Base-by-base conservation (phyloP, 2,888 invertebrate species). In the Pyrgus malvae region DNA sequence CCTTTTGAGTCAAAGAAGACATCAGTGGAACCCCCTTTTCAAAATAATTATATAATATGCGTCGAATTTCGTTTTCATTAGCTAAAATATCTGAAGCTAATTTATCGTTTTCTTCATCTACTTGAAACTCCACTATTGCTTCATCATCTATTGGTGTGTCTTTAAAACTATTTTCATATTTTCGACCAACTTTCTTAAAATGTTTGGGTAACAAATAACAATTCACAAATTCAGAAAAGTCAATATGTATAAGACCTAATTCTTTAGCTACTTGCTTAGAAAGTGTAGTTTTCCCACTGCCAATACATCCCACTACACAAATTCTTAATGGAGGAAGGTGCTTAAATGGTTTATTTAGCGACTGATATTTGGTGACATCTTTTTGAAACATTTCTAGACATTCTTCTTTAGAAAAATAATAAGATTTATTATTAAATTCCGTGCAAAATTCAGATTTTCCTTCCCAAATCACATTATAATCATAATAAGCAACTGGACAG, bases 401-500 rank as follows among this genome's bases (percentile, higher is more conserved):
- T 49, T 83, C 75, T 68, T 91, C 84, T 37, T 83, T 91, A 17
- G 88, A 82, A 61, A 92, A 86, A 41, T 88, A 81, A 72, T 93
- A 91, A 1, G 91, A 60, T 76, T 90, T 91, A 56, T 92, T 89
- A 60, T 90, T 77, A 63, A 90, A 92, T 63, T 88, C 87, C 0
- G 86, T 79, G 14, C 83, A 72, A 63, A 86, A 91, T 53, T 92
- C 88, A 37, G 89, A 75, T 70, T 91, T 92, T n/a, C 94, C 94
- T 74, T 87, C 90, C 91, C 93, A 92, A 14, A 94, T 69, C 7
- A 92, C 80, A 35, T 86, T 80, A 62, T 91, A 69, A 33, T 91
- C 80, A 51, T 78, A 76, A 66, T 89, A 91, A n/a, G 92, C 81
- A 25, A 94, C 87, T 0, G 94, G 94, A 67, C 94, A 94, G 65